Conservation (phyloP, 2,113 vertebrate species). For the Aplodontia rufa region DNA sequence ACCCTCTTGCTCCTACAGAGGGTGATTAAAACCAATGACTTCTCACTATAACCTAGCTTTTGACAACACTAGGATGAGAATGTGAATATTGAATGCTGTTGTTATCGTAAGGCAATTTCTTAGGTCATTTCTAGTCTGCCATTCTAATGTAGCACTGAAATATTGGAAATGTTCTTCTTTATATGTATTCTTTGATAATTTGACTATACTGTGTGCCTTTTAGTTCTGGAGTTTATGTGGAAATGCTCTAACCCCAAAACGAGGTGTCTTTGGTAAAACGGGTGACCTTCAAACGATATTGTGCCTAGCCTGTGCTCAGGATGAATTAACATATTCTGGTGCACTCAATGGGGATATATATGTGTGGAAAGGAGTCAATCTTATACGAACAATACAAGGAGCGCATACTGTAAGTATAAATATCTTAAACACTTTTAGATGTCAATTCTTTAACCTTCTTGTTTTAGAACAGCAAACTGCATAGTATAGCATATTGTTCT, state of each 20-base stretch:
- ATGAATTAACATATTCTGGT: slow-evolving; percentile 98
- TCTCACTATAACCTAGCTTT: background rate
- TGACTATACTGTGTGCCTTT: slow-evolving; percentile 66
- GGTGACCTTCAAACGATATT: slow-evolving; percentile 99
- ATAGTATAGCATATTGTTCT: background rate
- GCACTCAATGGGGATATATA: slow-evolving; percentile 98
- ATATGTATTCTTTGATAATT: slow-evolving; percentile 46
- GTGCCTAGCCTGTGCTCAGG: slow-evolving; percentile 96
- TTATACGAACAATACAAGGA: slow-evolving; percentile 95
- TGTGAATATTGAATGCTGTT: background rate
- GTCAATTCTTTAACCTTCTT: background rate
- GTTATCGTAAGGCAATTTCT: slow-evolving; percentile 22
- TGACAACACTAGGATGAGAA: background rate
- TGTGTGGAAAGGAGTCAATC: slow-evolving; percentile 97
- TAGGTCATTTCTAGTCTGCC: slow-evolving; percentile 37
- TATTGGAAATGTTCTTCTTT: slow-evolving; percentile 10
- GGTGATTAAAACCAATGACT: slow-evolving; percentile 42
- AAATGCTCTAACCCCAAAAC: slow-evolving; percentile 96
- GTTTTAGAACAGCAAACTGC: background rate
- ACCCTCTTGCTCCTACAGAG: slow-evolving; percentile 10
- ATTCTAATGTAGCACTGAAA: background rate
- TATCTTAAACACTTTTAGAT: slow-evolving; percentile 41
- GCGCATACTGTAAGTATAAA: slow-evolving; percentile 93
- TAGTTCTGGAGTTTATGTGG: slow-evolving; percentile 99
- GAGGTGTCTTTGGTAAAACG: slow-evolving; percentile 97